Evolutionary conservation across 2,888 invertebrate species (phyloP), one percentile per base, ranked within the genome.

Genomic region (Geotrupes spiniger): DNA sequence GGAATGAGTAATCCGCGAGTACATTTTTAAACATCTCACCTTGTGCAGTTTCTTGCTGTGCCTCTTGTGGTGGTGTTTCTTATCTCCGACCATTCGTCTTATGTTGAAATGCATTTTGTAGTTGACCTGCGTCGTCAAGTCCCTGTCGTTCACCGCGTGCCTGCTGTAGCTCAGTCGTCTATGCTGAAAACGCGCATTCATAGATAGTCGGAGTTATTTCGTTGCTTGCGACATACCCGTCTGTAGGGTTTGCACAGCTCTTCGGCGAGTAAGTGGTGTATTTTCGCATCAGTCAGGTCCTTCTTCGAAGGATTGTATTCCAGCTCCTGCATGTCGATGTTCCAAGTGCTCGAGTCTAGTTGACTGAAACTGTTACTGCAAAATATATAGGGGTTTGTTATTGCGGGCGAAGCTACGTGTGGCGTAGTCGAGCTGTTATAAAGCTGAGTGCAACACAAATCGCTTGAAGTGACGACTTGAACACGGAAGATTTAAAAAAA

Each of bases 291-390:
- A 1, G 92, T 93, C 49, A 93, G 76, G 75, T 94, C 94, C 72
- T 92, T 93, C 69, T 87, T 88, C 46, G 91, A 90, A 42, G 92
- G 92, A 77, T 89, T 91, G 69, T 94, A 94, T 68, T 94, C 92
- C 66, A 94, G 74, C 67, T 94, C 93, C 70, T 92, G 92, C 82
- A 94, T 88, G 68, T 95, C 95, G 64, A 95, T 84, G 71, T 93
- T 93, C 83, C 92, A 90, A 1, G 86, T 87, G 54, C 89, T 89
- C 1, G 86, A 81, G 70, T 92, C 91, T 70, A 90, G 75, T 74
- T 91, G 90, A 65, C 88, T 89, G 70, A 89, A 85, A 73, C 90
- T 91, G 53, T 87, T 87, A 72, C 89, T 89, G 74, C 45, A 77
- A 75, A 51, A 31, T 31, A 17, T n/a, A 21, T 6, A 21, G 6